These are phyloP conservation scores for Tachyglossus aculeatus DNA, from an alignment of 2,797 vertebrate genomes.

Conservation along the genomic window DNA sequence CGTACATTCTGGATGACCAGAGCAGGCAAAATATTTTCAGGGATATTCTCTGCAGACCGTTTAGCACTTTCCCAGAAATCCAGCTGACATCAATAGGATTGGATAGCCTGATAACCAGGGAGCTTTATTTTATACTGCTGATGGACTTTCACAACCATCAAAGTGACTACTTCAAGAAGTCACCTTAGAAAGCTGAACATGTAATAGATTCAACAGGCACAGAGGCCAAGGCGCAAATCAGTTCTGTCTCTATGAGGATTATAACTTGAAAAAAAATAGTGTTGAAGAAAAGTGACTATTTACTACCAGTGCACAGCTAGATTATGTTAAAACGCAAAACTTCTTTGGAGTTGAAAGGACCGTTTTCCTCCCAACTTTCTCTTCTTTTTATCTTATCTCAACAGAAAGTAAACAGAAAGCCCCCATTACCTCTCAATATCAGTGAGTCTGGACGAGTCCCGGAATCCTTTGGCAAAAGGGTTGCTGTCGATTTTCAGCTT, in stretches of 20 bases:
- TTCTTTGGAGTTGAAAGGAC: constrained; percentile 53
- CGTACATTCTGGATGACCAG: too few species aligned
- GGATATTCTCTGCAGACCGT: constrained; percentile 19
- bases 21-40: not conserved
- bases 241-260: constrained; percentile 41
- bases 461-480: constrained; percentile 98
- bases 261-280: not conserved
- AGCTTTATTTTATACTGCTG: constrained; percentile 27
- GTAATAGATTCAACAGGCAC: not conserved
- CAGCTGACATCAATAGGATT: constrained; percentile 40
- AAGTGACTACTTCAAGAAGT: constrained; percentile 22
- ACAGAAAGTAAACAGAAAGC: constrained; percentile 78
- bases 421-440: constrained; percentile 98
- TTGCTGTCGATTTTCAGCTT: constrained; percentile 99
- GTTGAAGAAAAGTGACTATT: constrained; percentile 38
- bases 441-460: constrained; percentile 96
- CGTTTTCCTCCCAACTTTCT: constrained; percentile 59
- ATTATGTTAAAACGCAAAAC: constrained; percentile 44
- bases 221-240: constrained; percentile 42
- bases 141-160: constrained; percentile 27
- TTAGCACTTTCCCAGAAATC: constrained; percentile 23
- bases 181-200: constrained; percentile 1
- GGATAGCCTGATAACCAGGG: constrained; percentile 46
- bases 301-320: constrained; percentile 17
- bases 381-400: constrained; percentile 69